These are phyloP conservation scores for Caranx ignobilis DNA, from an alignment of 2,113 vertebrate species.

Conservation along the genomic window DNA sequence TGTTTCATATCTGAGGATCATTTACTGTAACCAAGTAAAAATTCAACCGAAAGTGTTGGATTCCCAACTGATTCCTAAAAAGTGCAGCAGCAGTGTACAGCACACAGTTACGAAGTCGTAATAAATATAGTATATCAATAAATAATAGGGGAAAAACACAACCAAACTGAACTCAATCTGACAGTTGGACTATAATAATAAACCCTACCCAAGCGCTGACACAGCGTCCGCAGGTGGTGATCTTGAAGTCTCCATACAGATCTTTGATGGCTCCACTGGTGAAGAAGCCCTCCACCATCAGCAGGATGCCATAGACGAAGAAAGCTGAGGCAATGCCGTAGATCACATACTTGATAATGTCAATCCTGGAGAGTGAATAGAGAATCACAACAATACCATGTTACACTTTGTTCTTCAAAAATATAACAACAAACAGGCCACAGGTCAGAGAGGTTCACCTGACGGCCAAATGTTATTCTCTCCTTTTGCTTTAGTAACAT, in stretches of 20 bases:
- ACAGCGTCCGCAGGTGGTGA: conserved; percentile 97
- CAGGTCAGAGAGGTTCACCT: background rate
- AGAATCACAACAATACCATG: conserved; percentile 4
- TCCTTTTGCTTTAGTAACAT: background rate
- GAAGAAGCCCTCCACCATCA: conserved; percentile 99
- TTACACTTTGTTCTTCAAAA: conserved; percentile 6
- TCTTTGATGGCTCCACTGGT: conserved; percentile 99
- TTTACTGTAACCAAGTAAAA: background rate
- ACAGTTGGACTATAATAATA: background rate
- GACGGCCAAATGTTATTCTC: no score
- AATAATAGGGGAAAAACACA: background rate
- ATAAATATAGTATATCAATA: background rate
- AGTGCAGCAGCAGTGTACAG: background rate
- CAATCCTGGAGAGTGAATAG: conserved; percentile 87
- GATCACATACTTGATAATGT: conserved; percentile 99
- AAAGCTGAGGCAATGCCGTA: conserved; percentile 98
- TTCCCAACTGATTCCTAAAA: conserved; percentile 1
- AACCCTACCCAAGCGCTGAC: conserved; percentile 97
- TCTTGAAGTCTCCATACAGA: conserved; percentile 99
- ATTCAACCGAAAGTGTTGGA: background rate
- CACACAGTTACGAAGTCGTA: background rate
- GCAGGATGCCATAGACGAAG: conserved; percentile 98
- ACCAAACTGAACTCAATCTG: background rate
- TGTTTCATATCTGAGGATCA: background rate
- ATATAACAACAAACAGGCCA: no score